A percentile compares a stretch with the other conserved stretches of the same genome.
Conservation (phyloP, 2,797 vertebrate species). For the Acanthiza pusilla region DNA sequence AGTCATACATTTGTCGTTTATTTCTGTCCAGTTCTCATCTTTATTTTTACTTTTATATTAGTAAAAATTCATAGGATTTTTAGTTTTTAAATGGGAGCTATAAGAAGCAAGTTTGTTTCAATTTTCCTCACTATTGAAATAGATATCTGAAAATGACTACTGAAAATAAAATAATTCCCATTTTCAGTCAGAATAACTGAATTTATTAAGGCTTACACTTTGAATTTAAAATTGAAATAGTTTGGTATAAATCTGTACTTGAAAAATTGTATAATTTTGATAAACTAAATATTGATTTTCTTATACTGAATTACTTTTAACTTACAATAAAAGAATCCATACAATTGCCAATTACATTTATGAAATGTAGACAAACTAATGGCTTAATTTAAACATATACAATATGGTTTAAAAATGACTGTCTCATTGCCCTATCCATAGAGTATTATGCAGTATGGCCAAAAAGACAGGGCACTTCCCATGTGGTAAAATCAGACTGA, state of each 20-base stretch:
- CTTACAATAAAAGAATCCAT: background rate
- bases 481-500: background rate
- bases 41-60: background rate
- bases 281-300: background rate
- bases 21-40: background rate
- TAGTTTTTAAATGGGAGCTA: background rate
- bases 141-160: background rate
- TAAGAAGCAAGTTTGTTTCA: background rate
- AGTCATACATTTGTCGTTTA: rapidly evolving
- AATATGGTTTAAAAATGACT: background rate
- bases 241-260: background rate
- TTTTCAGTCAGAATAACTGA: background rate
- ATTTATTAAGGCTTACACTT: background rate
- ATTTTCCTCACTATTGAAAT: background rate
- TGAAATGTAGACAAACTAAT: background rate
- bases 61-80: background rate
- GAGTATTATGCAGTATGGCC: background rate
- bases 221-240: background rate
- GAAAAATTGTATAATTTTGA: background rate
- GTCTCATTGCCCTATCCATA: background rate
- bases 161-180: background rate
- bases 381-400: background rate
- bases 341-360: background rate
- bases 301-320: background rate
- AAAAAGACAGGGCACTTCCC: background rate